Evolutionary conservation across 2,888 invertebrate species (phyloP).

Genomic region (Choreutis nemorana): DNA sequence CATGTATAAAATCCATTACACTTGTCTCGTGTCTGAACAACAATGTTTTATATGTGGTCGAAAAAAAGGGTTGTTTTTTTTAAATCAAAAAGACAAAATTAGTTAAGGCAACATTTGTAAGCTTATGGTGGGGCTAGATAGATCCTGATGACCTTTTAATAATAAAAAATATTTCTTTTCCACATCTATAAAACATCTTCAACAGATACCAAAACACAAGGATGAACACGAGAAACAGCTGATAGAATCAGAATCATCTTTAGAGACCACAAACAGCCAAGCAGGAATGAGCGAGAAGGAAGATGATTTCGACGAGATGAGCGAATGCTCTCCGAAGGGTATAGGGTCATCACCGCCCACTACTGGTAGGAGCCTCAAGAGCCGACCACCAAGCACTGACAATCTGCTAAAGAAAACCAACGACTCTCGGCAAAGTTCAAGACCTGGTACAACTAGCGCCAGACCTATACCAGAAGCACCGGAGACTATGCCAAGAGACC

Average conservation of each 20-base stretch:
- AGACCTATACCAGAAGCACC: conserved; percentile 37
- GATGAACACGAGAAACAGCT: conserved; percentile 19
- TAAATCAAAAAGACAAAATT: no score
- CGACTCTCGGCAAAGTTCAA: conserved; percentile 16
- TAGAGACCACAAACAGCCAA: conserved; percentile 23
- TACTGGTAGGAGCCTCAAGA: conserved; percentile 18
- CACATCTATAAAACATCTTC: no score
- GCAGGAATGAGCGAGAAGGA: conserved; percentile 28
- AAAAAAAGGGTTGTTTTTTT: no score
- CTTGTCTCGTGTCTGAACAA: no score
- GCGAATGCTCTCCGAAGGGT: conserved; percentile 17
- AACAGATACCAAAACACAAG: no score
- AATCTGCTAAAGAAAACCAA: conserved; percentile 25
- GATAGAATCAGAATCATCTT: conserved; percentile 24
- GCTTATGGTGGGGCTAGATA: no score
- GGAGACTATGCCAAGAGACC: conserved; percentile 34
- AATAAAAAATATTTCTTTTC: no score
- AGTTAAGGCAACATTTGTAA: no score
- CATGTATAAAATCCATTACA: no score
- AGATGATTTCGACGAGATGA: conserved; percentile 14
- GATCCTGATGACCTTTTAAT: no score
- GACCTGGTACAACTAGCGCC: conserved; percentile 31
- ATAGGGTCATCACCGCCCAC: conserved; percentile 16
- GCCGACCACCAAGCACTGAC: conserved; percentile 14
- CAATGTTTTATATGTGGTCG: no score